A percentile compares a stretch with the other conserved stretches of the same genome.
Evolutionary conservation across 2,113 vertebrate genomes (phyloP).

Genomic region (Engraulis encrasicolus): DNA sequence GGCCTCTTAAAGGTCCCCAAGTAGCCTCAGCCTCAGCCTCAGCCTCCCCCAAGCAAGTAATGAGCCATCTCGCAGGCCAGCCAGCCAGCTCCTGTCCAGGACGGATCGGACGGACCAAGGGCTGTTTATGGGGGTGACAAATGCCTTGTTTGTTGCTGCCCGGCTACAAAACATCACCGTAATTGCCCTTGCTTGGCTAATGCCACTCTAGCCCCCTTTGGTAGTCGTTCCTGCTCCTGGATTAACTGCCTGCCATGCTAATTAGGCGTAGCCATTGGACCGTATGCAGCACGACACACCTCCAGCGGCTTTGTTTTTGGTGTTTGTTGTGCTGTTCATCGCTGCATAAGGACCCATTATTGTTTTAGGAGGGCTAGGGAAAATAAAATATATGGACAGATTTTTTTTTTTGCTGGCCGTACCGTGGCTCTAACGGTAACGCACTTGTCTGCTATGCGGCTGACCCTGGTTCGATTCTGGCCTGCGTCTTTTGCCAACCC

Average conservation of each 20-base stretch:
- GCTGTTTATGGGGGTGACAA: constrained; percentile 35
- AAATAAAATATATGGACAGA: neutral
- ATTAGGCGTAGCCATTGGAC: constrained; percentile 35
- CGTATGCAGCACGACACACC: constrained; percentile 23
- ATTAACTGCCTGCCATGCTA: constrained; percentile 40
- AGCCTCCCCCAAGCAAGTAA: constrained; percentile 13
- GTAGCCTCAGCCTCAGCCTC: too few species aligned
- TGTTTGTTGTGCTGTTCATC: constrained; percentile 1
- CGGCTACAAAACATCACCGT: constrained; percentile 23
- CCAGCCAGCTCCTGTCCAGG: constrained; percentile 10
- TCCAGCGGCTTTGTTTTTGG: constrained; percentile 30
- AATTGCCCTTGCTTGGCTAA: constrained; percentile 41
- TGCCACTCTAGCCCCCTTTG: constrained; percentile 23
- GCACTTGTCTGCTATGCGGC: too few species aligned
- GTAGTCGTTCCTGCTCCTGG: constrained; percentile 36
- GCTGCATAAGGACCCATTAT: neutral
- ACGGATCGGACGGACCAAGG: too few species aligned
- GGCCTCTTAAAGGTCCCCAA: constrained; percentile 6
- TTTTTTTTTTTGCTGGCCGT: too few species aligned
- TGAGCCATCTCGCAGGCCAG: constrained; percentile 29
- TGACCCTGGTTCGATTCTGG: too few species aligned
- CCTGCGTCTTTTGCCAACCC: too few species aligned
- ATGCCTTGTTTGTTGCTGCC: constrained; percentile 30
- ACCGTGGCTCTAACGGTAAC: too few species aligned
- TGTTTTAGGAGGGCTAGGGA: neutral